Base-by-base conservation (phyloP, 2,888 invertebrate genomes). In the Xanthia icteritia region DNA sequence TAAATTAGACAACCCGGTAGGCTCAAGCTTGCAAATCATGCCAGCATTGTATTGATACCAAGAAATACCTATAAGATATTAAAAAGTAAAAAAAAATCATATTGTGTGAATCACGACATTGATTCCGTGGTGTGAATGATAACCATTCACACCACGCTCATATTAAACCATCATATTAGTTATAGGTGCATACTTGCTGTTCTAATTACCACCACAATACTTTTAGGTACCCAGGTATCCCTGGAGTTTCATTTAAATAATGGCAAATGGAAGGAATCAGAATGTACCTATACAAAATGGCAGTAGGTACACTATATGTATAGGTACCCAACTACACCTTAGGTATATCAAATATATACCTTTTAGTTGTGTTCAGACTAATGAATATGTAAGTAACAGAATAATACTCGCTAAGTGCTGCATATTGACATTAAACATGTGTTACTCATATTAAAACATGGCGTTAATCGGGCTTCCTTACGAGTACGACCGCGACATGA, bases 391-490 rank as follows among this genome's bases (percentile, higher is more conserved):
- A 48, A 54, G 61, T 48, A 45, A n/a, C 23, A 68, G 31, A 61
- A 67, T 70, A 48, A 45, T 67, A 72, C 31, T 48, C 42, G 23
- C 42, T 77, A 73, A 80, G 42, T 67, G 70, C 67, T 69, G 69
- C 39, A 39, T 54, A 69, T 63, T 77, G 70, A 81, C 73, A 81
- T 64, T 69, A 66, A 76, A 84, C 84, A 83, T 80, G 82, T 83
- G 77, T 83, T 74, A n/a, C 36, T 20, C 23, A 23, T 9, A 20
- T 20, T 51, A 51, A n/a, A 54, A 75, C 45, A 71, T 60, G 60
- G 51, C 39, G 63, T 76, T 72, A 77, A 69, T 75, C 54, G 48
- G 73, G 64, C 68, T 76, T 73, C 77, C 72, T 76, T 76, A 70
- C 65, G 23, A 69, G 73, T 76, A 70, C 65, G 23, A 69, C 73